phyloP scores from a whole-genome alignment of 2,888 invertebrate species.

The Phyllotreta striolata region DNA sequence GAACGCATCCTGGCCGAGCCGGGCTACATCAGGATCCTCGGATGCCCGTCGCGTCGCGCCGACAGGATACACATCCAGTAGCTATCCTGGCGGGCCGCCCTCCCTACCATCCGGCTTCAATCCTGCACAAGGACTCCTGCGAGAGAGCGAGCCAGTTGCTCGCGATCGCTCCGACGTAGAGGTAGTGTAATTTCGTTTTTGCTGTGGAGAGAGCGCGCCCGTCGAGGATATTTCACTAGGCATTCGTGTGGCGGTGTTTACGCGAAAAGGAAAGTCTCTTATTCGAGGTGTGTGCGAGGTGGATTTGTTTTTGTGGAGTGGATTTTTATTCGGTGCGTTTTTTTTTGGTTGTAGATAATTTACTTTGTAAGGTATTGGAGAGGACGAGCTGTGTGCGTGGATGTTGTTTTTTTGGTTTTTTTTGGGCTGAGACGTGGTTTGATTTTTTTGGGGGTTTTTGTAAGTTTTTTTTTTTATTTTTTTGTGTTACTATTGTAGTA shows the following conservation, averaged over 20 bases:
- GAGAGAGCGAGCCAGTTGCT: slow-evolving; percentile 32
- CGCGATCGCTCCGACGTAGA: slow-evolving; percentile 28
- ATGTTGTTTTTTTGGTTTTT: too few species aligned
- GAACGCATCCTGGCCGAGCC: too few species aligned
- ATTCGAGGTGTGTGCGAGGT: slow-evolving; percentile 13
- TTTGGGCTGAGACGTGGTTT: too few species aligned
- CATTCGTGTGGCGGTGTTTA: slow-evolving; percentile 30
- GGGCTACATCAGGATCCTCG: neutral
- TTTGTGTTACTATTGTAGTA: too few species aligned
- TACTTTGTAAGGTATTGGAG: slow-evolving; percentile 7
- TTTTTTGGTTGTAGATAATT: too few species aligned
- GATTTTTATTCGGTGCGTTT: slow-evolving; percentile 13
- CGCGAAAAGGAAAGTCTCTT: slow-evolving; percentile 30
- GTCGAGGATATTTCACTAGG: slow-evolving; percentile 16
- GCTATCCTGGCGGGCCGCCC: slow-evolving; percentile 27
- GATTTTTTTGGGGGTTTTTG: too few species aligned
- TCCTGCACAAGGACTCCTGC: slow-evolving; percentile 31
- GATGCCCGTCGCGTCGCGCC: slow-evolving; percentile 24
- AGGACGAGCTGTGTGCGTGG: too few species aligned
- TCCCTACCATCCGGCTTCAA: slow-evolving; percentile 30
- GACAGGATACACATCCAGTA: slow-evolving; percentile 30
- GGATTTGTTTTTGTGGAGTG: neutral
- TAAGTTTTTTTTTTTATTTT: too few species aligned
- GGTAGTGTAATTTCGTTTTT: too few species aligned
- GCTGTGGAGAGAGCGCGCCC: neutral